Evolutionary conservation across 2,888 invertebrate genomes (phyloP), one percentile per base, ranked within the genome.

Genomic region (Steromphala cineraria): DNA sequence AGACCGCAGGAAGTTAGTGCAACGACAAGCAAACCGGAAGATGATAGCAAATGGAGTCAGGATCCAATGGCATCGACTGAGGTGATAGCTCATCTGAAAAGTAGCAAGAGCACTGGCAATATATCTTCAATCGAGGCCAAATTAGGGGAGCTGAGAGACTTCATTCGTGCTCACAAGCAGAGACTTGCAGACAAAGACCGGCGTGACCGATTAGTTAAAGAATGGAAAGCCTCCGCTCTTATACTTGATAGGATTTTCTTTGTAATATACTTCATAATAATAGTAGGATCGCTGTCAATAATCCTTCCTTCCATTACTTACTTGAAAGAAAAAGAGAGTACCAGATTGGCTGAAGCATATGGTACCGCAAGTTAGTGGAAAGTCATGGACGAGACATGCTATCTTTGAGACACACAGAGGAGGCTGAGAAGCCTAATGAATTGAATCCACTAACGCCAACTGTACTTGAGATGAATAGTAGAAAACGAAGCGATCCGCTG

Each of bases 221-320:
- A 93, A 79, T 93, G 93, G 93, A 90, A 91, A 81, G 90, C 91
- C 7, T 86, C 92, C 36, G 92, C 92, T 4, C 84, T 92, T 28
- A 89, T 92, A 62, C 85, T 92, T 71, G 93, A 93, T 86, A 82
- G 93, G 76, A 86, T 92, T 71, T 92, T 92, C 85, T 93, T 93
- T 87, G 88, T 89, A 78, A 80, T 91, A 80, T 92, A 92, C 79
- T 85, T 92, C 17, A 75, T 89, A 46, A 88, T 90, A 24, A 92
- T 92, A 53, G 71, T 90, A 13, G 87, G 88, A 19, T 91, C 92
- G 5, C 86, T 93, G 46, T 80, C 84, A 74, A 86, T 88, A 76
- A 87, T 89, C 8, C 87, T 91, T 71, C 86, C 84, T 3, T 79
- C 82, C n/a, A 82, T 85, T 40, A 80, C 82, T n/a, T 78, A 67